Conservation (phyloP, 2,113 vertebrate genomes). For the Anseranas semipalmata region DNA sequence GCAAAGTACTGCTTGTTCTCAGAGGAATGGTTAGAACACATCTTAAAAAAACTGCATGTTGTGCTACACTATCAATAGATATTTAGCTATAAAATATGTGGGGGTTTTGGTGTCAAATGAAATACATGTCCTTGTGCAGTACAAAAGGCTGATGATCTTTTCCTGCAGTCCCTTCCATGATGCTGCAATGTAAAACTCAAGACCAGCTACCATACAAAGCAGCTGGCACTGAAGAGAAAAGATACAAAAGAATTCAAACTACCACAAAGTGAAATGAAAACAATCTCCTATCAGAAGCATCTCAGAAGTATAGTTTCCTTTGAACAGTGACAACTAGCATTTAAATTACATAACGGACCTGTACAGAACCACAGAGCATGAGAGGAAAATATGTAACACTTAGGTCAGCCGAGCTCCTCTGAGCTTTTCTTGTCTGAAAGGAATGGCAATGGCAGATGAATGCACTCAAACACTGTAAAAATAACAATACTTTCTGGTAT, state of each 20-base stretch:
- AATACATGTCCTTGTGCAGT: not conserved
- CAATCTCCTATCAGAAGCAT: conserved; percentile 21
- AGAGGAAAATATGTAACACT: not conserved
- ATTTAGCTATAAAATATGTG: not conserved
- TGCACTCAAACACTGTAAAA: not conserved
- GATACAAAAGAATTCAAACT: conserved; percentile 49
- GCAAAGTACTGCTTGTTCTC: not conserved
- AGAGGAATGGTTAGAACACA: not conserved
- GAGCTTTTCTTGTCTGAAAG: conserved; percentile 15
- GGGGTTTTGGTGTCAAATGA: conserved; percentile 3
- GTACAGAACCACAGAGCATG: not conserved
- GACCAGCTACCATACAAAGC: conserved; percentile 19
- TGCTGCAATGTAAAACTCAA: not conserved
- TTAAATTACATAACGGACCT: conserved; percentile 16
- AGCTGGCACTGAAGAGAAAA: not conserved
- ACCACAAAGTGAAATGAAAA: conserved; percentile 43
- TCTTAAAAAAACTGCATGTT: not conserved
- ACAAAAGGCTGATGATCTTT: not conserved
- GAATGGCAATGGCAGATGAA: not conserved
- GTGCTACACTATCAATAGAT: not conserved
- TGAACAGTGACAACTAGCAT: conserved; percentile 30
- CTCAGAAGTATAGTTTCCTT: conserved; percentile 22
- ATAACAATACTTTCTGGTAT: not conserved
- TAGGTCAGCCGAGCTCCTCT: conserved; percentile 17
- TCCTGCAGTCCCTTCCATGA: not conserved